Evolutionary conservation across 2,888 invertebrate species (phyloP).

Genomic region (Allygus modestus): DNA sequence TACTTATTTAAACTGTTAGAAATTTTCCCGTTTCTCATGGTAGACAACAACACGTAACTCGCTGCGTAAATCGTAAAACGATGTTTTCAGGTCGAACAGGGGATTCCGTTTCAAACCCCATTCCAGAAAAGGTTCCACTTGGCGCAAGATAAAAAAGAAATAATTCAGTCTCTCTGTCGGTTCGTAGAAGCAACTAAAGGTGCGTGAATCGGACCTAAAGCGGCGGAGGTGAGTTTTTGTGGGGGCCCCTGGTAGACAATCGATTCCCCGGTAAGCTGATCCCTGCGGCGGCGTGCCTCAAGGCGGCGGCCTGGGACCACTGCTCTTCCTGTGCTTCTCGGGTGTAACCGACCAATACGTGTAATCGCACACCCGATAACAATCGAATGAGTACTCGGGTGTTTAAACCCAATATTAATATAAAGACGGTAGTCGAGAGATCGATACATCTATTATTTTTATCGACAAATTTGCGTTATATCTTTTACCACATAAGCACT

Average conservation of each 20-base stretch:
- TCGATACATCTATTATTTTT: too few species aligned
- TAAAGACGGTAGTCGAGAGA: too few species aligned
- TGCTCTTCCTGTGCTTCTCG: constrained; percentile 2
- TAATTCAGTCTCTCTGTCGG: background rate
- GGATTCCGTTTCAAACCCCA: background rate
- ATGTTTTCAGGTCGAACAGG: too few species aligned
- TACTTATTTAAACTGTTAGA: too few species aligned
- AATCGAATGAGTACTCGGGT: too few species aligned
- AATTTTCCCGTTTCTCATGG: too few species aligned
- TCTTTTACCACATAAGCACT: too few species aligned
- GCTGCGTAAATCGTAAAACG: too few species aligned
- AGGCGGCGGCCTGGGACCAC: background rate
- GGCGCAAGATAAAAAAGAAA: background rate
- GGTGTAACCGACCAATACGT: background rate
- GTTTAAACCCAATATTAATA: too few species aligned
- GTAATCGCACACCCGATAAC: background rate
- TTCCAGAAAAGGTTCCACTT: background rate
- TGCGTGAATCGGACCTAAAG: background rate
- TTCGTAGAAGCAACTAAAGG: constrained; percentile 18
- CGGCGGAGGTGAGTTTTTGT: background rate
- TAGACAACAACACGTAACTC: too few species aligned
- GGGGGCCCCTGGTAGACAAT: background rate
- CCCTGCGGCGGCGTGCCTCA: constrained; percentile 15
- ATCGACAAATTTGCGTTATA: too few species aligned
- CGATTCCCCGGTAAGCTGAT: constrained; percentile 2